phyloP scores from a whole-genome alignment of 2,888 invertebrate species.

The Drosophila robusta region DNA sequence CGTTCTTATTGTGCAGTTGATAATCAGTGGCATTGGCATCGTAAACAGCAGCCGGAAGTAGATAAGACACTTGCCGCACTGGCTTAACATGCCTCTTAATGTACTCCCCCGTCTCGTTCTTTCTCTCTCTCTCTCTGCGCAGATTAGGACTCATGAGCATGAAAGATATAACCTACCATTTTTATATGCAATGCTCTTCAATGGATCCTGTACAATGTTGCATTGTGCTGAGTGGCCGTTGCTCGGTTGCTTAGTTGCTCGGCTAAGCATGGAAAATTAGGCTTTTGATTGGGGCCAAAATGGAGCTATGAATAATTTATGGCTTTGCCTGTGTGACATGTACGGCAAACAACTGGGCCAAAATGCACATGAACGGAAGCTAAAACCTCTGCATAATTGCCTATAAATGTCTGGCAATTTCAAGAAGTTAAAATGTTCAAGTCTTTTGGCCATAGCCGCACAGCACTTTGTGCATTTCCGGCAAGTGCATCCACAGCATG shows the following conservation, averaged over 20 bases:
- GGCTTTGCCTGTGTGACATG: slow-evolving; percentile 30
- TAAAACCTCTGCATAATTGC: slow-evolving; percentile 72
- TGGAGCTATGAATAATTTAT: slow-evolving; percentile 76
- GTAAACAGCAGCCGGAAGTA: slow-evolving; percentile 73
- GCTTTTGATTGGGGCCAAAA: slow-evolving; percentile 58
- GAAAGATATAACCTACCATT: slow-evolving; percentile 46
- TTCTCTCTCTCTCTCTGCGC: background rate
- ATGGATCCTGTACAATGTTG: slow-evolving; percentile 47
- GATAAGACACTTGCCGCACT: slow-evolving; percentile 75
- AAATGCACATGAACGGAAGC: slow-evolving; percentile 46
- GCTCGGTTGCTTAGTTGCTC: slow-evolving; percentile 22
- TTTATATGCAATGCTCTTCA: slow-evolving; percentile 53
- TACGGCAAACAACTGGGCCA: slow-evolving; percentile 34
- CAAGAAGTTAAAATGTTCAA: slow-evolving; percentile 70
- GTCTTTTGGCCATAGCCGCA: slow-evolving; percentile 35
- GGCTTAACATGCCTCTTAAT: slow-evolving; percentile 68
- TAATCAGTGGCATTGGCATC: slow-evolving; percentile 77
- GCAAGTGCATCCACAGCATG: slow-evolving; percentile 70
- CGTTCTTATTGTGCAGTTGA: slow-evolving; percentile 66
- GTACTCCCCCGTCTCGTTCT: slow-evolving; percentile 14
- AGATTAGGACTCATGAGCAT: slow-evolving; percentile 61
- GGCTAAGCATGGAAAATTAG: slow-evolving; percentile 74
- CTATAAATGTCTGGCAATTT: slow-evolving; percentile 66
- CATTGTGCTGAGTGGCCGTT: slow-evolving; percentile 33
- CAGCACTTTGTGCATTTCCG: slow-evolving; percentile 71